Evolutionary conservation across 2,113 vertebrate species (phyloP).

Genomic region (Bufo bufo): DNA sequence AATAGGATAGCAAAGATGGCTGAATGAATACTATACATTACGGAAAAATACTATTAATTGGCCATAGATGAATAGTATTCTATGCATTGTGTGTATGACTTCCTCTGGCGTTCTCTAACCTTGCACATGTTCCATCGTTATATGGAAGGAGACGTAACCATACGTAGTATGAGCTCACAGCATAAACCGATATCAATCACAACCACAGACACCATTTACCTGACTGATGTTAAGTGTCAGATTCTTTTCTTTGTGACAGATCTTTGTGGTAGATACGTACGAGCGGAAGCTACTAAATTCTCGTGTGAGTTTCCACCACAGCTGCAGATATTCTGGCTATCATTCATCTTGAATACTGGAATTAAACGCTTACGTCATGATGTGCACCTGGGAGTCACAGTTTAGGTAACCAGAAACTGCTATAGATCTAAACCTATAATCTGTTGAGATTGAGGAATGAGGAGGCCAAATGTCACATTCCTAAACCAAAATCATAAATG

Average conservation of each 20-base stretch:
- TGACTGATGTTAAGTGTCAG: background rate
- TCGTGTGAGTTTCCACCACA: background rate
- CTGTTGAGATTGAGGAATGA: no score
- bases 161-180: background rate
- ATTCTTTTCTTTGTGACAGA: background rate
- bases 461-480: no score
- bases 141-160: background rate
- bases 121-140: background rate
- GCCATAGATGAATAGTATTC: background rate
- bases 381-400: no score
- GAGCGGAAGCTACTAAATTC: background rate
- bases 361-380: no score
- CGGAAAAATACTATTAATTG: background rate
- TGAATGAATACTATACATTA: no score
- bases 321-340: background rate
- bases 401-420: no score
- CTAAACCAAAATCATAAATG: no score
- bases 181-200: background rate
- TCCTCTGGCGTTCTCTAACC: background rate
- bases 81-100: background rate
- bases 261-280: background rate
- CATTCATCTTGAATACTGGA: no score
- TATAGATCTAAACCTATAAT: no score
- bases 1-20: no score
- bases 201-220: background rate